Base-by-base conservation (phyloP, 2,888 invertebrate species). In the Corbicula japonica region DNA sequence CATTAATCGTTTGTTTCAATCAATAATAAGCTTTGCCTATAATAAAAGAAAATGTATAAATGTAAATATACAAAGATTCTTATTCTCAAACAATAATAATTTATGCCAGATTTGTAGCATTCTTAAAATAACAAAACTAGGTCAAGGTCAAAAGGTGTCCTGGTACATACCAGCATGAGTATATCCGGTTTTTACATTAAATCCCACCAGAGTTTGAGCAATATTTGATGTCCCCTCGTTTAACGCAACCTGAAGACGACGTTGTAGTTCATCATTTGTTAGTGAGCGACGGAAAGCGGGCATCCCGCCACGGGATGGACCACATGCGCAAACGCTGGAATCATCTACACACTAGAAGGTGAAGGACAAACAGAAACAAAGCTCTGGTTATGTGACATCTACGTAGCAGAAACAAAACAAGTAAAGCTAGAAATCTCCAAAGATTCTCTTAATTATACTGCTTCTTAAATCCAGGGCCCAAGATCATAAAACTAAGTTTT, bases 101-200 rank as follows among this genome's bases (percentile, higher is more conserved):
- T n/a, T n/a, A n/a, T n/a, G n/a, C n/a, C n/a, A n/a, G n/a, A n/a
- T n/a, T n/a, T n/a, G n/a, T n/a, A n/a, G n/a, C n/a, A n/a, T n/a
- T n/a, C n/a, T n/a, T n/a, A n/a, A n/a, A n/a, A n/a, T n/a, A n/a
- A n/a, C n/a, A n/a, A n/a, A 63, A 63, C 32, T 0, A 23, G 34
- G 32, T 63, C 15, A 34, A 32, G 52, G 8, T 56, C 23, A 8
- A 56, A 32, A 56, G n/a, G 35, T n/a, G 56, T 35, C 28, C 12
- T 5, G 28, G 15, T 69, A 79, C 88, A 78, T 77, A 91, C 91
- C 90, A 77, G 89, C 90, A 76, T 91, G 91, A n/a, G 89, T 90
- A 80, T 91, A 91, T 50, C 87, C 83, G 23, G 90, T 90, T 54
- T 85, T 78, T 60, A 90, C 85, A 80, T 89, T 88, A 56, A 87